A percentile compares a stretch with the other conserved stretches of the same genome.
Conservation (phyloP, 2,888 invertebrate species). For the Gonocerus acuteangulatus region DNA sequence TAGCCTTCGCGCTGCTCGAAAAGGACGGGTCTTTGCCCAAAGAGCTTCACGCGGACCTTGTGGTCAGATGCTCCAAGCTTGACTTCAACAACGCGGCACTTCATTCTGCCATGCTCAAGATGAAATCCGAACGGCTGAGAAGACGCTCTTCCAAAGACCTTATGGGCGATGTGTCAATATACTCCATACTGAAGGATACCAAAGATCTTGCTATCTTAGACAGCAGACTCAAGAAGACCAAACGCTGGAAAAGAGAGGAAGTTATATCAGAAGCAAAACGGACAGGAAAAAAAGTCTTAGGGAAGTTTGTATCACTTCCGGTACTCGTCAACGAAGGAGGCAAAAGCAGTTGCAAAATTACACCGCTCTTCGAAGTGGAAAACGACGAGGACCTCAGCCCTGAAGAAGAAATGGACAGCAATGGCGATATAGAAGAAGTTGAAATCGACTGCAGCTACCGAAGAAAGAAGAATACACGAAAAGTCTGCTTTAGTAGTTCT, state of each 20-base stretch:
- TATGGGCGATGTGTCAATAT: neutral
- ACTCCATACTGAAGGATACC: constrained; percentile 9
- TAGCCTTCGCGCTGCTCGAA: constrained; percentile 11
- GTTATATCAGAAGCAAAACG: neutral
- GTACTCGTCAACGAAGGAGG: neutral
- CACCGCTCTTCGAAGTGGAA: constrained; percentile 13
- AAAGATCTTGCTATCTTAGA: neutral
- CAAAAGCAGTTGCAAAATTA: neutral
- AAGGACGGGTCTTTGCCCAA: neutral
- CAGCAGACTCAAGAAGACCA: neutral
- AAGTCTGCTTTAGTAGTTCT: neutral
- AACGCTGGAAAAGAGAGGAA: neutral
- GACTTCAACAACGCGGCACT: constrained; percentile 17
- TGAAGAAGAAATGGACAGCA: neutral
- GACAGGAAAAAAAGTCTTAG: neutral
- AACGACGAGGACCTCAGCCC: neutral
- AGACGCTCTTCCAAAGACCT: neutral
- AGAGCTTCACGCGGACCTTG: neutral
- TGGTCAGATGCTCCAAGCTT: neutral
- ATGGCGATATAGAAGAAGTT: neutral
- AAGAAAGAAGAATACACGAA: neutral
- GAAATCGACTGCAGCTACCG: neutral
- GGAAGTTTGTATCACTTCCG: neutral
- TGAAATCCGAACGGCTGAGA: neutral
- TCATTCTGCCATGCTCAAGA: neutral